Conservation (phyloP, 2,888 invertebrate species). For the Drosophila incognita region DNA sequence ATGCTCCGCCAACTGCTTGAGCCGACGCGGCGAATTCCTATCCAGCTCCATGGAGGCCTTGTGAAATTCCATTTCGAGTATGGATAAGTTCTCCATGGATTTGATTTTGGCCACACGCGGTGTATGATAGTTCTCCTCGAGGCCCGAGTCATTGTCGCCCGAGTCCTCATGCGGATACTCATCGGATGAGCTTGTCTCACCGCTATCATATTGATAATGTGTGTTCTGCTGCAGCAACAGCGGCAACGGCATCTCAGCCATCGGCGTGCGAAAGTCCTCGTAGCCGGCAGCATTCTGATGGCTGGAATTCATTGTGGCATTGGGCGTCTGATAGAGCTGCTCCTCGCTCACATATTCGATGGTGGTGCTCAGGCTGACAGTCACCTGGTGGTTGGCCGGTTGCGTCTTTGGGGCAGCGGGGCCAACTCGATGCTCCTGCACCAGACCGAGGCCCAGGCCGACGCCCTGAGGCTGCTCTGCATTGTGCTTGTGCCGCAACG, state of each 20-base stretch:
- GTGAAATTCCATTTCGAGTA: slow-evolving; percentile 84
- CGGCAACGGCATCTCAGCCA: slow-evolving; percentile 79
- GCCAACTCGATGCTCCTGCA: slow-evolving; percentile 32
- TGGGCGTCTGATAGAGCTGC: slow-evolving; percentile 83
- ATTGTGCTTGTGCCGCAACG: slow-evolving; percentile 68
- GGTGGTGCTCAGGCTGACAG: slow-evolving; percentile 50
- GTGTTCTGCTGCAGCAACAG: slow-evolving; percentile 43
- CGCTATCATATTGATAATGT: slow-evolving; percentile 69
- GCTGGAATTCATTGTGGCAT: slow-evolving; percentile 79
- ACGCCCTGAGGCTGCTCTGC: slow-evolving; percentile 20
- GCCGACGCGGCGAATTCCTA: slow-evolving; percentile 83
- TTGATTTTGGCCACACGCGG: slow-evolving; percentile 84
- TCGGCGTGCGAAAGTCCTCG: slow-evolving; percentile 84
- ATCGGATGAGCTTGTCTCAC: slow-evolving; percentile 63
- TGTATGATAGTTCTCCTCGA: slow-evolving; percentile 84
- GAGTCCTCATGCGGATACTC: slow-evolving; percentile 69
- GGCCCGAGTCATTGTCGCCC: slow-evolving; percentile 82
- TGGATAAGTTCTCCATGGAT: slow-evolving; percentile 84
- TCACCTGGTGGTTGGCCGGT: slow-evolving; percentile 22
- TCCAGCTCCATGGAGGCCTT: slow-evolving; percentile 83
- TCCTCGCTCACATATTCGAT: slow-evolving; percentile 75
- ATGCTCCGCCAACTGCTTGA: slow-evolving; percentile 78
- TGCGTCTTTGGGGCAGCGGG: neutral
- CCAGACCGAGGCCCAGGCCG: slow-evolving; percentile 32
- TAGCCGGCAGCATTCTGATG: slow-evolving; percentile 52